Conservation (phyloP, 2,113 vertebrate genomes). For the Esox niger region DNA sequence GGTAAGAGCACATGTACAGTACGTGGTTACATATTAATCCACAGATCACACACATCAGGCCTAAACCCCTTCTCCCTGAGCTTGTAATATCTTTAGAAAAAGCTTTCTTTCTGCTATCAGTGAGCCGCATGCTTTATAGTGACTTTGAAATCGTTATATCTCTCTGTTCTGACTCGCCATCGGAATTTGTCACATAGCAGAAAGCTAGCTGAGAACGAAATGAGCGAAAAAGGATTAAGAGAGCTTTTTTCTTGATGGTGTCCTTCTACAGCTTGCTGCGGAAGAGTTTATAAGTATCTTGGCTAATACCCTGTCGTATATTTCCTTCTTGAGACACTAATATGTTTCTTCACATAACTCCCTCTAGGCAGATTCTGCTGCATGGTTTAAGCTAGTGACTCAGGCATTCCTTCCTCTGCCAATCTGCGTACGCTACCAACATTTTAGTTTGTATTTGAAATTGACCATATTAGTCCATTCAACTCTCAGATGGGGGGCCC, state of each 20-base stretch:
- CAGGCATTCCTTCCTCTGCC: too few species aligned
- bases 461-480: background rate
- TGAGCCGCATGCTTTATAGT: background rate
- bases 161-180: conserved; percentile 9
- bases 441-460: too few species aligned
- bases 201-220: conserved; percentile 39
- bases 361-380: too few species aligned
- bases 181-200: conserved; percentile 10
- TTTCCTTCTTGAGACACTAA: conserved; percentile 32
- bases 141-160: conserved; percentile 5
- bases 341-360: conserved; percentile 40
- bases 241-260: conserved; percentile 48
- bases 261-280: conserved; percentile 49
- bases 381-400: too few species aligned
- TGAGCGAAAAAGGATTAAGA: conserved; percentile 44
- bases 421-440: too few species aligned
- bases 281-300: conserved; percentile 59
- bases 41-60: background rate
- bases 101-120: background rate
- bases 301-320: conserved; percentile 61
- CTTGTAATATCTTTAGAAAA: conserved; percentile 4
- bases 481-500: background rate
- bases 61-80: background rate
- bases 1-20: conserved; percentile 1
- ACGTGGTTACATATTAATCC: conserved; percentile 5